Evolutionary conservation across 2,113 vertebrate species (phyloP).

Genomic region (Gyps fulvus): DNA sequence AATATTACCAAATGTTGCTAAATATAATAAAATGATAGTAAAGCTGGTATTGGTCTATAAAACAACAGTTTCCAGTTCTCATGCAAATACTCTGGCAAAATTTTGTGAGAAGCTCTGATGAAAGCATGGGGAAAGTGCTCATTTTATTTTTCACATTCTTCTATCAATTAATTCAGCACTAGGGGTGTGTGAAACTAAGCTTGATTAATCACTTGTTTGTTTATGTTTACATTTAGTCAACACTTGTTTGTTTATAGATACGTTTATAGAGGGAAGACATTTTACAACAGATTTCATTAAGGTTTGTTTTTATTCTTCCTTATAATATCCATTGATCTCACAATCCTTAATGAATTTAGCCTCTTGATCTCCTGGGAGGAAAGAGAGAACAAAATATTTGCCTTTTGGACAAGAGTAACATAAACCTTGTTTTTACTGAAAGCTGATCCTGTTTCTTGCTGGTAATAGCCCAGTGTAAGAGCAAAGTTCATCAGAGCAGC

Average conservation of each 20-base stretch:
- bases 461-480: neutral
- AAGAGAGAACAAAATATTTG: conserved; percentile 13
- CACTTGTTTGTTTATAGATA: neutral
- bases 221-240: neutral
- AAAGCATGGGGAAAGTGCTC: neutral
- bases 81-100: neutral
- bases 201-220: neutral
- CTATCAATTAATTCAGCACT: neutral
- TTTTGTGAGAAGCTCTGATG: neutral
- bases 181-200: neutral
- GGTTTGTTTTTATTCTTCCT: neutral
- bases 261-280: neutral
- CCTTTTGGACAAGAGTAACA: neutral
- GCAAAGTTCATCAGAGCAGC: neutral
- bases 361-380: neutral
- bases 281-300: neutral
- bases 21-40: neutral
- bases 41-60: neutral
- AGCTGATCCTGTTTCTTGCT: neutral
- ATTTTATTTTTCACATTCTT: neutral
- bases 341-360: neutral
- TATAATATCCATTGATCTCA: neutral
- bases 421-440: neutral
- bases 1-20: neutral
- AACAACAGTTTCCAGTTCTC: neutral